Percentiles rank a stretch among this genome's conserved stretches.
Conservation (phyloP, 2,888 invertebrate genomes). For the Baronia brevicornis region DNA sequence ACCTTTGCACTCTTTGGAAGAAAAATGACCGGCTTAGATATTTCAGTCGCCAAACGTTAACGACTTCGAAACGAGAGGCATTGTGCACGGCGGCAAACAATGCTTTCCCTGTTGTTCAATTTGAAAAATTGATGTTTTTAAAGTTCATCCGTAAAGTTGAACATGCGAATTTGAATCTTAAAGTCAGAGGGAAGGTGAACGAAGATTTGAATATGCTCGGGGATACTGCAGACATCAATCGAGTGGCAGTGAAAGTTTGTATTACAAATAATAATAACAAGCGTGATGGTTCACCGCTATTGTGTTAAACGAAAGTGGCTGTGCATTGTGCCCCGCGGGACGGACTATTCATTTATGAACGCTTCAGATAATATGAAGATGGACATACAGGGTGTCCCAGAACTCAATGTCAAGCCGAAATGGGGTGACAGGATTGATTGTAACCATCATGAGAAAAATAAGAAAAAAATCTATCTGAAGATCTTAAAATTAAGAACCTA, state of each 20-base stretch:
- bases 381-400: no score
- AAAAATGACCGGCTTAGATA: constrained; percentile 35
- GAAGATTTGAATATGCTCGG: constrained; percentile 13
- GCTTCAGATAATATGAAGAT: no score
- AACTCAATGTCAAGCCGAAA: no score
- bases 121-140: constrained; percentile 20
- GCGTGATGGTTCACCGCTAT: constrained; percentile 30
- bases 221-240: constrained; percentile 37
- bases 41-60: constrained; percentile 18
- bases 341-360: no score
- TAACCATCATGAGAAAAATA: no score
- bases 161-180: constrained; percentile 10
- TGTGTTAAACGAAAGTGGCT: constrained; percentile 48
- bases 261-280: constrained; percentile 43
- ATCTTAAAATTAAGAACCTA: no score
- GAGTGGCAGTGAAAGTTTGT: constrained; percentile 54
- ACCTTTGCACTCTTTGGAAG: constrained; percentile 30
- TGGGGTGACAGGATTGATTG: no score
- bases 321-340: constrained; percentile 15
- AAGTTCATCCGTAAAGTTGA: not conserved
- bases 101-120: constrained; percentile 43
- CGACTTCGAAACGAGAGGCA: constrained; percentile 14
- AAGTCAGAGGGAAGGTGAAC: constrained; percentile 2
- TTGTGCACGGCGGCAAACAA: constrained; percentile 25
- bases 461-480: no score